Conservation (phyloP, 2,797 vertebrate species). For the Ciconia nigra region DNA sequence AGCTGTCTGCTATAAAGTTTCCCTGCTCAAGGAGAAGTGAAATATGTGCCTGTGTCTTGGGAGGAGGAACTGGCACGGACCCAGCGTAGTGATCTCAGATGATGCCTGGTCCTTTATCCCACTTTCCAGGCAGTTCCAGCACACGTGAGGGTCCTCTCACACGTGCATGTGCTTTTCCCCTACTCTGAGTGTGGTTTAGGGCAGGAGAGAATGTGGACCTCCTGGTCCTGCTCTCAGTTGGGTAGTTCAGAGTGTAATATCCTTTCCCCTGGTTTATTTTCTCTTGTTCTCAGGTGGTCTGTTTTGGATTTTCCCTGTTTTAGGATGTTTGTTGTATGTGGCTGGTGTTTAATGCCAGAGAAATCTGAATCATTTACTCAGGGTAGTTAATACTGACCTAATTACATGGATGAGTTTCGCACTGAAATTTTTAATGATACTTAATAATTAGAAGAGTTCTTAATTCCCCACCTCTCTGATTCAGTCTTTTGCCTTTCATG, state of each 20-base stretch:
- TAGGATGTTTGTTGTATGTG: not conserved
- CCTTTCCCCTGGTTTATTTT: not conserved
- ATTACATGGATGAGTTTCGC: not conserved
- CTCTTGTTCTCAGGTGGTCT: not conserved
- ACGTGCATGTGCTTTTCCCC: not conserved
- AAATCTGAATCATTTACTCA: not conserved
- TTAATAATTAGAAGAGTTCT: not conserved
- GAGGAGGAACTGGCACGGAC: not conserved
- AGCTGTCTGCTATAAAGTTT: not conserved
- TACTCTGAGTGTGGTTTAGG: not conserved
- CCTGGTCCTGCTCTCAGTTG: not conserved
- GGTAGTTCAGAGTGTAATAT: not conserved
- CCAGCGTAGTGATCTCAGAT: not conserved
- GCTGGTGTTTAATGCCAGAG: not conserved
- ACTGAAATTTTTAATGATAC: not conserved
- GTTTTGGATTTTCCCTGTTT: not conserved
- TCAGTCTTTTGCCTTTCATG: not conserved
- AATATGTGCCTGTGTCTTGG: not conserved
- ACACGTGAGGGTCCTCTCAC: not conserved
- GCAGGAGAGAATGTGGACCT: not conserved
- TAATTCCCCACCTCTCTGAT: not conserved
- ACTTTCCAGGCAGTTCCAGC: not conserved
- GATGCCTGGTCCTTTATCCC: not conserved
- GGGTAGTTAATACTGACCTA: constrained; percentile 33
- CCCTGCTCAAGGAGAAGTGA: not conserved